Base-by-base conservation (phyloP, 1,140 invertebrate species). In the Bathynomus jamesi region DNA sequence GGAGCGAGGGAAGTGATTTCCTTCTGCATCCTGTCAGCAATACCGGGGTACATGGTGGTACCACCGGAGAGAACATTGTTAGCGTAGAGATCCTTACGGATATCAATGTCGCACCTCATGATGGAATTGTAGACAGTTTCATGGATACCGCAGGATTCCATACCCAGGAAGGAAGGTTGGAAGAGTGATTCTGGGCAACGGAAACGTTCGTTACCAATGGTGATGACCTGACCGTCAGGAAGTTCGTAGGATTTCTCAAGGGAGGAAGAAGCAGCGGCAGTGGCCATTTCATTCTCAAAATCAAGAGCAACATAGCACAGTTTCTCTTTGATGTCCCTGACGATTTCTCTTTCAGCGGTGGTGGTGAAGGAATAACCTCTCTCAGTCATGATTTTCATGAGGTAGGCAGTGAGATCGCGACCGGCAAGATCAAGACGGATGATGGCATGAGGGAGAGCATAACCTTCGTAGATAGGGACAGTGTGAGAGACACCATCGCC, bases 241-340 rank as follows among this genome's bases (percentile, higher is more conserved):
- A 93, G 86, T 83, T 93, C 91, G 79, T 93, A 81, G 75, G 87
- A 89, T 86, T 96, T 96, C 83, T 96, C 94, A 76, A 96, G 92
- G 73, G 93, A 94, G 61, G 78, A 79, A 68, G 77, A 81, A 53
- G 40, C 40, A 95, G 80, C 91, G 67, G 94, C 82, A 75, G 78
- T 25, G 70, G 77, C 13, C 94, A 96, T 95, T 84, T 95, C 94
- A 85, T 95, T 91, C 82, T 94, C 92, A 80, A 95, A 95, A 87
- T 94, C 92, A 28, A 94, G 84, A 64, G 93, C 93, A 65, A 96
- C 91, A 81, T 94, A 94, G 86, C 92, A 94, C 61, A 94, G 84
- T 82, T 94, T 94, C 82, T 94, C 92, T 84, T 94, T 96, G 84
- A 95, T 94, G 85, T 95, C 93, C 79, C 93, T 86, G 5, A 95